Base-by-base conservation (phyloP, 1,140 invertebrate species). In the Zaprionus taronus region DNA sequence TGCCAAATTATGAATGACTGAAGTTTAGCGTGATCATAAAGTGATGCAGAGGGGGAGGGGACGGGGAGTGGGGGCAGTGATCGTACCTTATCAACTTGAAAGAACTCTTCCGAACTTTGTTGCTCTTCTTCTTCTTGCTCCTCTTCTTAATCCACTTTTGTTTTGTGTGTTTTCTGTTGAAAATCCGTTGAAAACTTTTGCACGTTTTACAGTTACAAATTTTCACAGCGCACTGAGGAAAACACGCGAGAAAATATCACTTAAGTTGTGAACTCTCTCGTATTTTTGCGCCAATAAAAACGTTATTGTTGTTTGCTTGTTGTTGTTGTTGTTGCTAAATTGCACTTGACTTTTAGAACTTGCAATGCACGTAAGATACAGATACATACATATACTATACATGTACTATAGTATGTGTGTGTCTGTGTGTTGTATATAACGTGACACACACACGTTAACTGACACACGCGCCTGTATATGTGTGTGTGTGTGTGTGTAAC, bases 331-430 rank as follows among this genome's bases (percentile, higher is more conserved):
- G 56, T 65, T 61, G 64, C 83, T 83, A 77, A 83, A 79, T 72
- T 83, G 80, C 81, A 89, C 78, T 87, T 87, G 80, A 83, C 81
- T 79, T 81, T 89, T 87, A 87, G 85, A 85, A 85, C 83, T 85
- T 86, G 75, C 65, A 76, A 67, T 80, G 74, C 71, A 70, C 44
- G 77, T 72, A 78, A 77, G 38, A 66, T 63, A 67, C 24, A 61
- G 17, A 71, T 41, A 63, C 36, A 71, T 41, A 63, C 36, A 62
- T 55, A 17, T 15, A 55, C n/a, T 58, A 41, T 61, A 77, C 41
- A 17, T 0, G 5, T 20, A 5, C n/a, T 28, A 24, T 36, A 28
- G 14, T 62, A 17, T 34, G 44, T 20, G 14, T 44, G n/a, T 34
- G 44, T 20, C 7, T 44, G n/a, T 4, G 14, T n/a, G 47, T 64